Evolutionary conservation across 92 coral and sea anemone species (phyloP), one percentile per base, ranked within the genome.

Genomic region (Epizoanthus rinbou): DNA sequence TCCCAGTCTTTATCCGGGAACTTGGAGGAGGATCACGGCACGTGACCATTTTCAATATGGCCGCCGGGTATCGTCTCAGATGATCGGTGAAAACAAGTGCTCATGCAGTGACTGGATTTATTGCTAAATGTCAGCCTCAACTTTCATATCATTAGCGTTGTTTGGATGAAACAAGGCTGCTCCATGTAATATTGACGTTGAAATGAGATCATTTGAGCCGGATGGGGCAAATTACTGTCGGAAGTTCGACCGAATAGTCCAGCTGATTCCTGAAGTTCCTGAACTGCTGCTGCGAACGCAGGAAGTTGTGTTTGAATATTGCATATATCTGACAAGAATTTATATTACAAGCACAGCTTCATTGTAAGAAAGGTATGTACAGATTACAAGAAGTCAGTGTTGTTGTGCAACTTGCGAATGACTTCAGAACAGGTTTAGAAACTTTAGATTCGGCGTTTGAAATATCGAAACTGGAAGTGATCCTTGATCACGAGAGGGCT

Each of bases 1-100:
- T 13, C 79, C 63, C 79, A 33, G 54, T 4, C 22, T 16, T 58
- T 63, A 76, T 76, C 81, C 81, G 81, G 81, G 81, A 58, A 59
- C 81, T 76, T 76, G 8, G 69, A 41, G 81, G 64, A 64, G 63
- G 41, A 76, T 31, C 69, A 33, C 17, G 73, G 83, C 91, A 89
- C 91, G 91, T 89, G 91, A 89, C 80, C 41, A 63, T 43, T 73
- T 85, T 75, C 91, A 89, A 89, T 73, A 89, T 89, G 91, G 91
- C 91, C 84, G 91, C 85, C 66, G 91, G 86, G 81, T 84, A 79
- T 76, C 64, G 76, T 79, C 43, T 76, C 80, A 25, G 57, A 63
- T 60, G 58, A 78, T 88, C 75, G 86, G 83, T 37, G 72, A 5
- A n/a, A 25, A 71, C 57, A 64, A 73, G 64, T 71, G 31, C 57